A percentile compares a stretch with the other conserved stretches of the same genome.
phyloP scores from a whole-genome alignment of 2,797 vertebrate genomes.

The Lacerta viridis region DNA sequence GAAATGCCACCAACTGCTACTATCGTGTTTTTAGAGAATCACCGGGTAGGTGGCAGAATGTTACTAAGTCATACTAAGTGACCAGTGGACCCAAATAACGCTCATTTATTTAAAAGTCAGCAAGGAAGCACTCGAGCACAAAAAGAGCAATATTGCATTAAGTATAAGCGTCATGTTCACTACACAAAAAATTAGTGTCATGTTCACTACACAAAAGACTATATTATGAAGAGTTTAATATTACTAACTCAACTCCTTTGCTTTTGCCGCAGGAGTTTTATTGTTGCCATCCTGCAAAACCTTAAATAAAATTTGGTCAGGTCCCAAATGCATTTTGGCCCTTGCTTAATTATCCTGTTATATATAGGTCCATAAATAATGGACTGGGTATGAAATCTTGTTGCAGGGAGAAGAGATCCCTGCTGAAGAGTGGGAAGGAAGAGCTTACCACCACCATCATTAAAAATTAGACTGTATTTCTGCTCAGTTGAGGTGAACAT shows the following conservation, averaged over 20 bases:
- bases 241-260: neutral
- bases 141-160: neutral
- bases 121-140: neutral
- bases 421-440: neutral
- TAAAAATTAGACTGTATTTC: neutral
- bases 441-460: neutral
- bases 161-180: neutral
- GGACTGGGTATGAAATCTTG: neutral
- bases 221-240: neutral
- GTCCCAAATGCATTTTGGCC: neutral
- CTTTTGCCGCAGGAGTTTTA: neutral
- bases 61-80: neutral
- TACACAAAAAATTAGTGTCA: neutral
- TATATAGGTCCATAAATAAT: neutral
- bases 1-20: slow-evolving; percentile 14
- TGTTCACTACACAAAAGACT: neutral
- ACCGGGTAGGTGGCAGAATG: neutral
- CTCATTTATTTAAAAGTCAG: neutral
- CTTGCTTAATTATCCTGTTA: neutral
- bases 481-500: neutral
- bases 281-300: neutral
- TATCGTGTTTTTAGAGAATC: neutral
- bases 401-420: neutral
- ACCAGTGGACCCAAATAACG: neutral
- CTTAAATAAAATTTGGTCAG: neutral